Conservation (phyloP, 2,797 vertebrate species). For the Cheirogaleus major region DNA sequence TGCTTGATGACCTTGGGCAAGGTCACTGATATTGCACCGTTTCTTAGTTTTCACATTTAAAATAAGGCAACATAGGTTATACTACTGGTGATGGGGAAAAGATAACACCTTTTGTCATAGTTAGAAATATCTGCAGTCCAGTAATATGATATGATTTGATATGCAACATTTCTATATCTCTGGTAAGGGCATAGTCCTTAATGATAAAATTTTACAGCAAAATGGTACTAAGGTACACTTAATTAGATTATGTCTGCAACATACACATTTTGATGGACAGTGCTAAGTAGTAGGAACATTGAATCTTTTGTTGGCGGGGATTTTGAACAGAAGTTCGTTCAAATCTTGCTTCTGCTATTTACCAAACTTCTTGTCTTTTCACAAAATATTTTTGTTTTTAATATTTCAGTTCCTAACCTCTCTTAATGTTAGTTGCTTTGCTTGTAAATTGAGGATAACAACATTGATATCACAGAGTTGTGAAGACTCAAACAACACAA, state of each 20-base stretch:
- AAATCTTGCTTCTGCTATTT: not conserved
- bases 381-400: not conserved
- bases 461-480: not conserved
- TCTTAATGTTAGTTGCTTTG: not conserved
- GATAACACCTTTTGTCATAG: not conserved
- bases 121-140: not conserved
- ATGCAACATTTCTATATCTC: not conserved
- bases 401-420: not conserved
- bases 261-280: not conserved
- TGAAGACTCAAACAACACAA: not conserved
- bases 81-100: not conserved
- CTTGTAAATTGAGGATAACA: not conserved
- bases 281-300: not conserved
- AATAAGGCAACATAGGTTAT: not conserved
- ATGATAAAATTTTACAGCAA: not conserved
- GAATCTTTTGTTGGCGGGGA: not conserved
- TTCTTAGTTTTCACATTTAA: slow-evolving; percentile 3
- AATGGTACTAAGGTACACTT: not conserved
- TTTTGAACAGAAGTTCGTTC: not conserved
- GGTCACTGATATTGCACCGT: not conserved
- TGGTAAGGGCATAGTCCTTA: not conserved
- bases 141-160: not conserved
- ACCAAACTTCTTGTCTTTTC: not conserved
- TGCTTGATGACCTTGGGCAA: not conserved
- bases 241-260: not conserved